Evolutionary conservation across 2,797 vertebrate genomes (phyloP), one percentile per base, ranked within the genome.

Genomic region (Chiloscyllium punctatum): DNA sequence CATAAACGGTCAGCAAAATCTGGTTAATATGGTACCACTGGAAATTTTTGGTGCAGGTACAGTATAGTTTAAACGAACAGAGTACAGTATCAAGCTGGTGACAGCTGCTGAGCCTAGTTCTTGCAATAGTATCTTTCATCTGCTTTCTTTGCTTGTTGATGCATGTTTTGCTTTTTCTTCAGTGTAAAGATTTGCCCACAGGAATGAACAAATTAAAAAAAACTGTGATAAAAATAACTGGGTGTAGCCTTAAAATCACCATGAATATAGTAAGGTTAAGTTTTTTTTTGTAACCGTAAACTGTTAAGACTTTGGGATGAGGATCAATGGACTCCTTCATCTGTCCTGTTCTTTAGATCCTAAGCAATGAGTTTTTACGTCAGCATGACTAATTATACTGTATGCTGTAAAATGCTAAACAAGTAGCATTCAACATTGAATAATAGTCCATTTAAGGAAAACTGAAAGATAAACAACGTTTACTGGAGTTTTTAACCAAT

Each of bases 301-400:
- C 13, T 33, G 33, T 6, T 91, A 91, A 91, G 16, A 66, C 88
- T 66, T 84, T 84, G 82, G 57, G 53, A 66, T 25, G 18, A 51
- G 51, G 27, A 9, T 33, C 25, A 71, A 27, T 66, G 90, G 30
- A 92, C 42, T 69, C 16, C 4, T 68, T 62, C 90, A n/a, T 71
- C 68, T 94, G 66, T 51, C 8, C 25, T 94, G 68, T 42, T 15
- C n/a, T 42, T n/a, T 42, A 94, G 92, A 25, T 71, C 21, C 21
- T 48, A 25, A 42, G 13, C 68, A 51, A 72, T 33, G 33, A 51
- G 23, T 48, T 94, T 11, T n/a, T 48, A 33, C 91, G 62, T 69
- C 68, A 94, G 37, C 11, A 16, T 71, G 92, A 94, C 92, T 71
- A 94, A 94, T 94, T 72, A 69, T 72, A 72, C 23, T 71, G 48